Evolutionary conservation across 2,888 invertebrate genomes (phyloP).

Genomic region (Sarcophaga subvicina): DNA sequence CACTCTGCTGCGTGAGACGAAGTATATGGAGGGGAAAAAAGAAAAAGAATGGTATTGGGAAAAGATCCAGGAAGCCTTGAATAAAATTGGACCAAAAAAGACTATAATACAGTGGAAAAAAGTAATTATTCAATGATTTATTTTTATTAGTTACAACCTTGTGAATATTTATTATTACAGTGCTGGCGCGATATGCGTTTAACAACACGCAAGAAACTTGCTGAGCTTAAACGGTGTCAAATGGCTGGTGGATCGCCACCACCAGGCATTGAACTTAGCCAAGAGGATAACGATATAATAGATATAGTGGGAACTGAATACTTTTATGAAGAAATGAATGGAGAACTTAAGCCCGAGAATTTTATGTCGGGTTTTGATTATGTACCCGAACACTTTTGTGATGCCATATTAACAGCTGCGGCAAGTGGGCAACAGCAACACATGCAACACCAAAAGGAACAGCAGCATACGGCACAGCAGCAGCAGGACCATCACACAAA

Average conservation of each 20-base stretch:
- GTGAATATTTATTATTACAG: slow-evolving; percentile 67
- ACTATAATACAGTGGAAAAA: slow-evolving; percentile 81
- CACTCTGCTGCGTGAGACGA: slow-evolving; percentile 80
- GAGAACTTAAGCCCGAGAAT: slow-evolving; percentile 79
- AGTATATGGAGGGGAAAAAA: slow-evolving; percentile 81
- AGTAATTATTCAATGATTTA: slow-evolving; percentile 69
- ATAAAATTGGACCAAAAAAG: slow-evolving; percentile 80
- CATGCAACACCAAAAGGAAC: slow-evolving; percentile 77
- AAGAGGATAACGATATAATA: slow-evolving; percentile 80
- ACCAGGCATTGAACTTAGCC: slow-evolving; percentile 79
- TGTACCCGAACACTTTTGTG: slow-evolving; percentile 80
- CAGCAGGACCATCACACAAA: slow-evolving; percentile 79
- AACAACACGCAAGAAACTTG: slow-evolving; percentile 79
- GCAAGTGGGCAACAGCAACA: slow-evolving; percentile 78
- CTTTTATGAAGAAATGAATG: slow-evolving; percentile 81
- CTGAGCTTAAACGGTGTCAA: slow-evolving; percentile 80
- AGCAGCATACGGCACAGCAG: slow-evolving; percentile 76
- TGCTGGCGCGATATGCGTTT: slow-evolving; percentile 81
- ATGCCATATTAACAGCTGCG: slow-evolving; percentile 80
- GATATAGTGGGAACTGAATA: slow-evolving; percentile 81
- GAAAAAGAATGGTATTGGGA: slow-evolving; percentile 81
- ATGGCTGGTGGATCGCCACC: slow-evolving; percentile 80
- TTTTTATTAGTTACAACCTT: too few relatives aligned
- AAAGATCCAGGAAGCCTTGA: slow-evolving; percentile 80
- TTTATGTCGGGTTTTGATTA: slow-evolving; percentile 80